Base-by-base conservation (phyloP, 2,113 vertebrate species). In the Mirounga angustirostris region DNA sequence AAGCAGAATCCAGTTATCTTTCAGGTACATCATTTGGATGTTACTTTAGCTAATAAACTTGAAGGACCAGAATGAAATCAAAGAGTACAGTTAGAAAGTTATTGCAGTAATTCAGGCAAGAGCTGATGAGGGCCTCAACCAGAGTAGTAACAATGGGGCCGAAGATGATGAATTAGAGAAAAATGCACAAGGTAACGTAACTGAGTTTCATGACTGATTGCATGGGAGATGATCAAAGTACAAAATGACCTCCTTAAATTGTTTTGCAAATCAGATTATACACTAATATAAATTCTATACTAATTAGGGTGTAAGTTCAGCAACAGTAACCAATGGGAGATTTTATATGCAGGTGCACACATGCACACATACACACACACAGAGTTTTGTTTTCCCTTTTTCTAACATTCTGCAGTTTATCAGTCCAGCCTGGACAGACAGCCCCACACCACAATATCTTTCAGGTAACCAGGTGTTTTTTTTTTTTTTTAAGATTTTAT, bases 191-290 rank as follows among this genome's bases (percentile, higher is more conserved):
- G 63, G 30, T 69, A 93, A 90, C 89, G 54, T 87, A 91, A 82
- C 52, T 59, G 61, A 69, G 90, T 93, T 89, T 93, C 76, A 89
- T 86, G 50, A 59, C 13, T 91, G 76, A 86, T 36, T 80, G 9
- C 19, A 89, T 30, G 36, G 71, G 26, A 91, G 61, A 86, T 50
- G 28, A 61, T 58, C 65, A 46, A 90, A 91, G 28, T 95, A 78
- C 24, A 95, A 82, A 92, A 80, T 46, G 16, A 58, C 18, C 58
- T 76, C 40, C 19, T 93, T 76, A 73, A 91, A 83, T 78, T 88
- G 59, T 84, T 89, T 61, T 84, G 50, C 50, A 85, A 89, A 79
- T 52, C 43, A 73, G 24, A 73, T 73, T 71, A 87, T n/a, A 80
- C 5, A 40, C 9, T 43, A 52, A 85, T 79, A 67, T 8, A 80